Percentiles rank a stretch among this genome's conserved stretches.
Evolutionary conservation across 1,140 invertebrate genomes (phyloP).

Genomic region (Pentalonia nigronervosa): DNA sequence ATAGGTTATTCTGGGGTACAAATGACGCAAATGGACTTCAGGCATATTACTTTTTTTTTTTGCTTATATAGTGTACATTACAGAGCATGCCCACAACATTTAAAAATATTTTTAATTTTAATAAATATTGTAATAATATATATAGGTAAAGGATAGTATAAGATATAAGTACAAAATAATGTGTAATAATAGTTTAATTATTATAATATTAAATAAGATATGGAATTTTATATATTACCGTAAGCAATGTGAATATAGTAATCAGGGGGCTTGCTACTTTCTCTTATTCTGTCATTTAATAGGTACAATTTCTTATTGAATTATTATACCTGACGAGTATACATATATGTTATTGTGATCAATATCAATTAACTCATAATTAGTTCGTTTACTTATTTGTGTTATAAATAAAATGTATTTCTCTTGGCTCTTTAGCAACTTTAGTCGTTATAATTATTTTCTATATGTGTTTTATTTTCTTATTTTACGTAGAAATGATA

Average conservation of each 20-base stretch:
- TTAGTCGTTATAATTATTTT: not conserved
- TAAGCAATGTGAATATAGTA: not conserved
- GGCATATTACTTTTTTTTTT: not conserved
- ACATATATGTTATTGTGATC: too few relatives aligned
- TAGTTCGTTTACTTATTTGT: not conserved
- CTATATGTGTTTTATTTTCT: not conserved
- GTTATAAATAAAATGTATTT: not conserved
- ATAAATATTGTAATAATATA: not conserved
- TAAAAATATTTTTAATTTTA: not conserved
- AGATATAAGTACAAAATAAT: not conserved
- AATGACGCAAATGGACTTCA: not conserved
- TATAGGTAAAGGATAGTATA: not conserved
- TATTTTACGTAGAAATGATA: not conserved
- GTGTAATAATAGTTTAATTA: not conserved
- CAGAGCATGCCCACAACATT: not conserved
- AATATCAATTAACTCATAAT: not conserved
- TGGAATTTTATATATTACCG: not conserved
- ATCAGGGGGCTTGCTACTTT: not conserved
- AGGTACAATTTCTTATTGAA: too few relatives aligned
- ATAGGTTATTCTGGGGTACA: too few relatives aligned
- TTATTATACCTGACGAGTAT: too few relatives aligned
- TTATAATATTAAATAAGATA: not conserved
- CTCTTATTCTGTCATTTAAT: not conserved
- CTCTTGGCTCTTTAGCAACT: not conserved
- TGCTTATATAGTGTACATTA: not conserved